A percentile compares a stretch with the other conserved stretches of the same genome.
Conservation (phyloP, 1,140 invertebrate genomes). For the Drosophila bocqueti region DNA sequence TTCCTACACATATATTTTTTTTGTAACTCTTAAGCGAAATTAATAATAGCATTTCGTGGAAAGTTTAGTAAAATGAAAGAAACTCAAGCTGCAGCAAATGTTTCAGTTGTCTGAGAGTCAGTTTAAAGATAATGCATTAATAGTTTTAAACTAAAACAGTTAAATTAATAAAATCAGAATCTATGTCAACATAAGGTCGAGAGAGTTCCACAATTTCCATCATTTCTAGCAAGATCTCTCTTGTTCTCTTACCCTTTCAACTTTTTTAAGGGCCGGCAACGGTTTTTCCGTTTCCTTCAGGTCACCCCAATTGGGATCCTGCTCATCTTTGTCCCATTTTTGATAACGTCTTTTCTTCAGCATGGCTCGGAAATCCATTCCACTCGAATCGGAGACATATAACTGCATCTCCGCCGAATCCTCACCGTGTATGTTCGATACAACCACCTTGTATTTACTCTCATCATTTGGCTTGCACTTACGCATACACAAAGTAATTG, state of each 20-base stretch:
- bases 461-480: conserved; percentile 99
- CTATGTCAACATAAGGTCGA: conserved; percentile 20
- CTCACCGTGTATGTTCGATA: conserved; percentile 97
- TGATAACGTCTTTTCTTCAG: conserved; percentile 98
- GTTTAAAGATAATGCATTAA: not conserved
- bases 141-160: not conserved
- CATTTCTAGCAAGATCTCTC: conserved; percentile 4
- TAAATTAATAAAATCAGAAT: conserved; percentile 1
- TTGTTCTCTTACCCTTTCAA: conserved; percentile 92
- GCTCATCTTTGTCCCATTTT: conserved; percentile 96
- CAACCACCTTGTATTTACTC: conserved; percentile 96
- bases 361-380: conserved; percentile 99
- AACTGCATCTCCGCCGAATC: conserved; percentile 97
- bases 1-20: not conserved
- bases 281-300: conserved; percentile 96
- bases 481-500: conserved; percentile 96
- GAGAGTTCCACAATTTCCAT: conserved; percentile 3
- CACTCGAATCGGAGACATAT: conserved; percentile 98
- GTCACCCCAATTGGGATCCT: conserved; percentile 95
- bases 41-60: not conserved
- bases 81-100: conserved; percentile 9
- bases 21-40: not conserved
- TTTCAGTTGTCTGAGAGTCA: not conserved
- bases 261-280: conserved; percentile 94
- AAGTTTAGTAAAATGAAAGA: conserved; percentile 1